phyloP scores from a whole-genome alignment of 2,113 vertebrate genomes.

The Tylochromis polylepis region DNA sequence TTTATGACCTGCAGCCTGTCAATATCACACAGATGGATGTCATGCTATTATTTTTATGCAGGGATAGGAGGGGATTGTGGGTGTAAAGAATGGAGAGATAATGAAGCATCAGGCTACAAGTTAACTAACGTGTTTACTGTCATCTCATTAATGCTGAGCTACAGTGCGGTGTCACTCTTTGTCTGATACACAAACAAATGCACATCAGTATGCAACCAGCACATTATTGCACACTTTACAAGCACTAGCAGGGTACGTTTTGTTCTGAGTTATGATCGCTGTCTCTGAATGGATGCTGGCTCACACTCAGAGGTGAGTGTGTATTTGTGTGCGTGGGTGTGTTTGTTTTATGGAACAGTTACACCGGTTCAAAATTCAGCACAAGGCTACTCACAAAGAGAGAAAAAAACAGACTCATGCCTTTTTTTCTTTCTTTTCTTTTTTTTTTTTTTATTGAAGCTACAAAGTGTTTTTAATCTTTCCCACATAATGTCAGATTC shows the following conservation, averaged over 20 bases:
- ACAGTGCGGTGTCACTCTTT: neutral
- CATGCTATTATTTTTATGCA: conserved; percentile 32
- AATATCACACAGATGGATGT: neutral
- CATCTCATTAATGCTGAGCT: conserved; percentile 15
- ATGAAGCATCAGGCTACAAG: neutral
- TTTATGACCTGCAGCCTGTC: neutral
- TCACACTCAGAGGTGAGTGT: neutral
- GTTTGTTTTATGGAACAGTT: neutral
- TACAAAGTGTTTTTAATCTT: conserved; percentile 22
- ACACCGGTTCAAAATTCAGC: neutral
- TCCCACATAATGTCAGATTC: conserved; percentile 14
- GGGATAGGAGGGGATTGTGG: neutral
- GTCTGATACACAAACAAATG: neutral
- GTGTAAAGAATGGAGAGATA: neutral
- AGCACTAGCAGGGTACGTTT: neutral
- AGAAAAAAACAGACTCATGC: neutral
- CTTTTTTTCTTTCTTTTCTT: neutral
- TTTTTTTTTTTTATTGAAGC: neutral
- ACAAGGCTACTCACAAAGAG: neutral
- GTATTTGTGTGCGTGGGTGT: neutral
- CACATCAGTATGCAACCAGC: neutral
- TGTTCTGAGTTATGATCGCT: neutral
- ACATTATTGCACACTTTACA: neutral
- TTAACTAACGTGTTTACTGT: conserved; percentile 12
- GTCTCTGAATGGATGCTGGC: conserved; percentile 7